Evolutionary conservation across 2,888 invertebrate genomes (phyloP).

Genomic region (Amiota mariae): DNA sequence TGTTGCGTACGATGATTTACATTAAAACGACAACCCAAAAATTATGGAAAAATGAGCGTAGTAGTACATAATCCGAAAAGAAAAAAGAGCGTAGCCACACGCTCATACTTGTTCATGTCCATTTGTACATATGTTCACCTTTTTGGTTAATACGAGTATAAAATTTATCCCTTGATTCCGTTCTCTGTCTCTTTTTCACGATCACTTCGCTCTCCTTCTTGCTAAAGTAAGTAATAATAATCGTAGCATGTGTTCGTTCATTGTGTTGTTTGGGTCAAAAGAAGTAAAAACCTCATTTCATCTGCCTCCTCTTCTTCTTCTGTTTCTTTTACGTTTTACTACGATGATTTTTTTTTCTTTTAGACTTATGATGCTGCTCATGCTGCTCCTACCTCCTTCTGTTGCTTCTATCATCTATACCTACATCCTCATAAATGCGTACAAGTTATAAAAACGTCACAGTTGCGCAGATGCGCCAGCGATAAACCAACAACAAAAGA

Average conservation of each 20-base stretch:
- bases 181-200: too few relatives aligned
- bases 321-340: not conserved
- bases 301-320: not conserved
- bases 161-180: too few relatives aligned
- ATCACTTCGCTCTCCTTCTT: not conserved
- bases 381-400: not conserved
- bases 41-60: too few relatives aligned
- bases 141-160: not conserved
- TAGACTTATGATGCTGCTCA: not conserved
- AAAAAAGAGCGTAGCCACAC: not conserved
- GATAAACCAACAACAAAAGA: not conserved
- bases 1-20: constrained; percentile 40
- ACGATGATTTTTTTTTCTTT: constrained; percentile 13
- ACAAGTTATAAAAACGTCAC: not conserved
- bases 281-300: not conserved
- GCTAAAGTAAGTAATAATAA: constrained; percentile 29
- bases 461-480: not conserved
- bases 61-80: constrained; percentile 8
- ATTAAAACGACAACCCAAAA: constrained; percentile 18
- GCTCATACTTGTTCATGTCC: too few relatives aligned
- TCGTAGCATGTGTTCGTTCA: constrained; percentile 47
- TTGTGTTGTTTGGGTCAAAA: constrained; percentile 35
- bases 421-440: not conserved
- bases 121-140: not conserved
- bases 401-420: not conserved